Evolutionary conservation across 2,888 invertebrate species (phyloP), one percentile per base, ranked within the genome.

Genomic region (Andricus quercusramuli): DNA sequence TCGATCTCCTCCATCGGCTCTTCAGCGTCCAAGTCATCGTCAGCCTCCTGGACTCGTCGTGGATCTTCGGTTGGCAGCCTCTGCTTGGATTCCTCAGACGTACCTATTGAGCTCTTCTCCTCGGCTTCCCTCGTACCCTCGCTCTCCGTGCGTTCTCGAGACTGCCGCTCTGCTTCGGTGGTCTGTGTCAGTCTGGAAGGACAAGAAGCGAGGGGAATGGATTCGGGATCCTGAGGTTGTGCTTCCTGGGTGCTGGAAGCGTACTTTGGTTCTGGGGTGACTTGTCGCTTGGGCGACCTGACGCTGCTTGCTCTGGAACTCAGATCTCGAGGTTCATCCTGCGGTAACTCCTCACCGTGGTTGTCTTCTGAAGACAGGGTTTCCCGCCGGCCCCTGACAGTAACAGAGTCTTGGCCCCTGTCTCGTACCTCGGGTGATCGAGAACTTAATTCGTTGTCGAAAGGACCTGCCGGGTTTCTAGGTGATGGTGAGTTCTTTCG

Each of bases 271-370:
- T 91, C 91, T 15, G 90, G 88, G 66, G 83, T 89, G 41, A 82
- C 65, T 77, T 86, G 85, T 25, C 87, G 85, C 77, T 88, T 91
- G 5, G 91, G 90, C 44, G 91, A 90, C 79, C 90, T 89, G 15
- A 85, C 88, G 82, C 88, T 89, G 79, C 89, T 91, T 67, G 90
- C 90, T 78, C 91, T 89, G 22, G 92, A 92, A 83, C 92, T 92
- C 59, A 93, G 85, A 80, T 93, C 92, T 47, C 91, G 86, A 25
- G 92, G 92, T 79, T 91, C 90, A 20, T 91, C 89, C 82, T 91
- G 90, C 44, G 84, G 84, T 78, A 87, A 85, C 25, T 89, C 87
- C 17, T 88, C 87, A 47, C 22, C 13, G 5, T 74, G 74, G 51
- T 74, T 74, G 11, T 74, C 56, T 56, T 74, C 83, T 79, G 22